Evolutionary conservation across 2,113 vertebrate species (phyloP), one percentile per base, ranked within the genome.

Genomic region (Stegastes partitus): DNA sequence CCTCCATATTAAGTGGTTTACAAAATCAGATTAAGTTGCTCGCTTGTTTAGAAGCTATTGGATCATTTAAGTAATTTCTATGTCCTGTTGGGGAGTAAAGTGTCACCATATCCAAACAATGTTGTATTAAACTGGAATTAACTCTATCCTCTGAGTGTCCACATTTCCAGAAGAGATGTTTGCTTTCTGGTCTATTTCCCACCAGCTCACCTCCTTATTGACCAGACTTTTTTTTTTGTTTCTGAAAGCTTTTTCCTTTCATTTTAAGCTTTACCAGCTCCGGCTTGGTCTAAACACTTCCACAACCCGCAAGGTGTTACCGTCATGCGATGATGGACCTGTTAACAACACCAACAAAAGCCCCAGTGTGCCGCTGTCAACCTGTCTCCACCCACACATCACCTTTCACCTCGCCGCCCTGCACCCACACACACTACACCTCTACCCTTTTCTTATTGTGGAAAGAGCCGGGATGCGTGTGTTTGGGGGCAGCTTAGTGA

Each of bases 301-400:
- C 47, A 61, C 74, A 37, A 7, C 56, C 59, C 47, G 26, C 58
- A 34, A 84, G 70, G 89, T 89, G 87, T 84, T 65, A 39, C 73
- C 68, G 2, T 68, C 49, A 34, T 16, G 73, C 9, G 70, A 77
- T 51, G 86, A 90, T 57, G 53, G 79, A 86, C n/a, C 59, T 50
- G 83, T 64, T 84, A 72, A 79, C 68, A 84, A 50, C 18, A 3
- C 23, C 81, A 89, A 87, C 77, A 92, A 90, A 93, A 79, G 81
- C 82, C 74, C 74, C 80, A 83, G 82, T 89, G 78, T 90, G 85
- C 72, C 77, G 68, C 82, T 83, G 85, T 88, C 89, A 89, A 87
- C 80, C 82, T 81, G 83, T 64, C 85, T 77, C 80, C 89, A 73
- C 81, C 86, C 87, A 74, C 79, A 22, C 1, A 6, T 91, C 87